Evolutionary conservation across 2,888 invertebrate genomes (phyloP), one percentile per base, ranked within the genome.

Genomic region (Melinaea marsaeus): DNA sequence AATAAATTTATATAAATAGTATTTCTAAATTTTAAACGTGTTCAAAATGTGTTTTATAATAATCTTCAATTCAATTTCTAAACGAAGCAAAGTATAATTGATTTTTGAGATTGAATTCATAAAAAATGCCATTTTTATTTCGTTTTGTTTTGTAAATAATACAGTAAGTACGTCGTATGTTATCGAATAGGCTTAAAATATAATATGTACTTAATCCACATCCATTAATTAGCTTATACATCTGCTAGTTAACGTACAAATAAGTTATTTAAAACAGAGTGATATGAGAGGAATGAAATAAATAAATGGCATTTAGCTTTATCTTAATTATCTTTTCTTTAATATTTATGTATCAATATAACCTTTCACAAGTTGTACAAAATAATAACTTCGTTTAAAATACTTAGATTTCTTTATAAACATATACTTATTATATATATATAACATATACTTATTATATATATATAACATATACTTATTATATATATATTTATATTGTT

Each of bases 91-190:
- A 71, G 61, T 60, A 65, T 64, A 69, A 71, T 72, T 70, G 71
- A 71, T 72, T 72, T 71, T 69, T 70, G 51, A 67, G 62, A 65
- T 62, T 51, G 63, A 58, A 69, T 68, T 66, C 60, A 61, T 66
- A 58, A 66, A 61, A 68, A 66, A 69, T 71, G 59, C 65, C 58
- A 57, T 66, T 65, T 70, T 71, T 68, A 61, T 65, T 59, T 64
- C n/a, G 46, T 60, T 66, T 68, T 72, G 64, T 66, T 72, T 73
- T 66, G 68, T 71, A 70, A 72, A 71, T 72, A 69, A 3, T 45
- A 37, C 22, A 55, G 63, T 68, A 64, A 68, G 66, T 66, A 64
- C 54, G 9, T 2, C 22, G 32, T 45, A 33, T 47, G 37, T 48
- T 58, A 46, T 42, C 7, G 11, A 11, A 37, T 42, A 42, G 9